Conservation (phyloP, 2,113 vertebrate species). For the Lamprologus lemairii region DNA sequence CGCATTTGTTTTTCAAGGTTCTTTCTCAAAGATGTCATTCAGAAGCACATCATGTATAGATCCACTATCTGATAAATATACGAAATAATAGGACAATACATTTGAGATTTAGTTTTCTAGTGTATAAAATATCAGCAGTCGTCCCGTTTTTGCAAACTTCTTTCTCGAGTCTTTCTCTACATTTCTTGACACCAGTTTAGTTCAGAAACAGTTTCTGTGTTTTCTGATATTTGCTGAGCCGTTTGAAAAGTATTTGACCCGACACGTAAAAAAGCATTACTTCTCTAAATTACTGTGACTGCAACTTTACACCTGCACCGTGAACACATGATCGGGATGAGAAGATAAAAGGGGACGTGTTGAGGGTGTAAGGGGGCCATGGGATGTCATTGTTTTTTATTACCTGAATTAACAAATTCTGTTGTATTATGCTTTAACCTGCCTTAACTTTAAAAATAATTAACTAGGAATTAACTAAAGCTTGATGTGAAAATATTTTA, state of each 20-base stretch:
- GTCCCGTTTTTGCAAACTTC: fast-evolving
- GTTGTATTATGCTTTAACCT: background rate
- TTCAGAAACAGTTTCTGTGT: background rate
- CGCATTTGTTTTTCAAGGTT: background rate
- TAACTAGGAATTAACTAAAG: background rate
- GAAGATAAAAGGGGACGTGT: background rate
- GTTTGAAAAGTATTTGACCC: background rate
- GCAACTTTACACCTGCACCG: background rate
- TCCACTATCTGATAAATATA: background rate
- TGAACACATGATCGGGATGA: background rate
- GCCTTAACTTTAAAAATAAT: background rate
- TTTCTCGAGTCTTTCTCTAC: background rate
- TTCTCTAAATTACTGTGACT: background rate
- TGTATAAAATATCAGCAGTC: background rate
- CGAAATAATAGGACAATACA: fast-evolving
- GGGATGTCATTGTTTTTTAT: background rate
- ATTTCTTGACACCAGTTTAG: background rate
- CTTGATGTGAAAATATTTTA: background rate
- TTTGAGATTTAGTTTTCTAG: background rate
- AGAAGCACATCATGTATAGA: background rate
- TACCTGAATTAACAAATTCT: background rate
- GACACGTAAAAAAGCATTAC: background rate
- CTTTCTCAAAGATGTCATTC: background rate
- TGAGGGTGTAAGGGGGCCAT: background rate
- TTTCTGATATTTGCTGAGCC: background rate